phyloP scores from a whole-genome alignment of 2,797 vertebrate genomes.

The Morelia viridis region DNA sequence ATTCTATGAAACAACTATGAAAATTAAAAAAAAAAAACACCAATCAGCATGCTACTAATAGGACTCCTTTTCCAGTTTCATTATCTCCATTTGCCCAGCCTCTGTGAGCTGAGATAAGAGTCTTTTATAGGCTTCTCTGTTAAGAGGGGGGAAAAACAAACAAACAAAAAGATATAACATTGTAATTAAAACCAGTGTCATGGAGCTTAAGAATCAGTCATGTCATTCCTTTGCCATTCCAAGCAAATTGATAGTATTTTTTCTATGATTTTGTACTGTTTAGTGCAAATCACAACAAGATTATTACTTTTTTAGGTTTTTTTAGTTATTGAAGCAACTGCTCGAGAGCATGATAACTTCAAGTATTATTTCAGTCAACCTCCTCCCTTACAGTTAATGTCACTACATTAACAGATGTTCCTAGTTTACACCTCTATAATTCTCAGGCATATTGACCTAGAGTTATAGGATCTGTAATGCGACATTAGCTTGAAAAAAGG shows the following conservation, averaged over 20 bases:
- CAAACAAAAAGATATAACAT: conserved; percentile 30
- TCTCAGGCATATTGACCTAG: background rate
- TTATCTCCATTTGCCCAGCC: conserved; percentile 85
- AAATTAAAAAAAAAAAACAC: background rate
- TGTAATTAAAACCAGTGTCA: conserved; percentile 45
- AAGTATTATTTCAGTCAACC: background rate
- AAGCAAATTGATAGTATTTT: background rate
- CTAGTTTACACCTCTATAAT: background rate
- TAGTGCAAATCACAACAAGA: conserved; percentile 17
- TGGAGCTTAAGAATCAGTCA: conserved; percentile 14
- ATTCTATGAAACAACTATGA: conserved; percentile 6
- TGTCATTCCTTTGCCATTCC: conserved; percentile 15
- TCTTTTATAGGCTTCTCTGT: conserved; percentile 88
- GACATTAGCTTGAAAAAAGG: background rate
- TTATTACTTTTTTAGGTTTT: conserved; percentile 10
- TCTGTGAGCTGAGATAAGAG: conserved; percentile 86
- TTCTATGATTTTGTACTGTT: background rate
- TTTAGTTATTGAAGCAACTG: background rate
- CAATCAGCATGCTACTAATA: conserved; percentile 43
- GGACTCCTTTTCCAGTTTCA: conserved; percentile 81
- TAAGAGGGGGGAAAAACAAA: conserved; percentile 31
- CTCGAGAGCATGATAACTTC: background rate
- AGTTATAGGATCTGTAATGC: background rate
- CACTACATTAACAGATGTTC: background rate
- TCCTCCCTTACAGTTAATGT: background rate